These are phyloP conservation scores for Platynereis dumerilii DNA, from an alignment of 2,888 invertebrate genomes.

Conservation along the genomic window DNA sequence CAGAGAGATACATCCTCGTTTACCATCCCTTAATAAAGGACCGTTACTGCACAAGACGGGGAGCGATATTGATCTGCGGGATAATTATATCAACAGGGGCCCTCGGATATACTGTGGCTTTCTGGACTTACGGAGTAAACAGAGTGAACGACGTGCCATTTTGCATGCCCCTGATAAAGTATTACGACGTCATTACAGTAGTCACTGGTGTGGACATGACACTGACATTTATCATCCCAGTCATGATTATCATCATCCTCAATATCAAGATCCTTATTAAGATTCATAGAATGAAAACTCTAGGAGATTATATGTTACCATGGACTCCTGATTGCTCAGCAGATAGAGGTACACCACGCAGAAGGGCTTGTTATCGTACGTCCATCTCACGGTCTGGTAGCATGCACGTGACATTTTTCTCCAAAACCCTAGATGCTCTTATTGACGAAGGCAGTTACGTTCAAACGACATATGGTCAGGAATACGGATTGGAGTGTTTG, in stretches of 20 bases:
- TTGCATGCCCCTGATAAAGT: no score
- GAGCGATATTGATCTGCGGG: not conserved
- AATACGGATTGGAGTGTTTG: not conserved
- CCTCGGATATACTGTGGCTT: not conserved
- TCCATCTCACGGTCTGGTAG: not conserved
- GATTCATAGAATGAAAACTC: not conserved
- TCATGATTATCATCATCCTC: not conserved
- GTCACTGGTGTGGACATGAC: not conserved
- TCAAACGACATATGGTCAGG: not conserved
- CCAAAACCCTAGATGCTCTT: no score
- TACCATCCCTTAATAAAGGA: not conserved
- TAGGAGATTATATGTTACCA: no score
- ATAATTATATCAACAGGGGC: not conserved
- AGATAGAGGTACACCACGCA: not conserved
- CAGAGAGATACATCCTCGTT: constrained; percentile 4
- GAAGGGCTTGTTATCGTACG: not conserved
- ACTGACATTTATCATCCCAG: not conserved
- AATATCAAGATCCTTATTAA: not conserved
- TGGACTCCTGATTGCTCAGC: not conserved
- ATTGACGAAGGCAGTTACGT: not conserved
- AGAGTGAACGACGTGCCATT: no score
- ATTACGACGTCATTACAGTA: not conserved
- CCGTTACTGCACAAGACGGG: not conserved
- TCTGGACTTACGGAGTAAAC: not conserved
- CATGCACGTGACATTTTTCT: no score